Percentiles rank a stretch among this genome's conserved stretches.
Evolutionary conservation across 1,140 invertebrate species (phyloP).

Genomic region (Stegodyphus mimosarum): DNA sequence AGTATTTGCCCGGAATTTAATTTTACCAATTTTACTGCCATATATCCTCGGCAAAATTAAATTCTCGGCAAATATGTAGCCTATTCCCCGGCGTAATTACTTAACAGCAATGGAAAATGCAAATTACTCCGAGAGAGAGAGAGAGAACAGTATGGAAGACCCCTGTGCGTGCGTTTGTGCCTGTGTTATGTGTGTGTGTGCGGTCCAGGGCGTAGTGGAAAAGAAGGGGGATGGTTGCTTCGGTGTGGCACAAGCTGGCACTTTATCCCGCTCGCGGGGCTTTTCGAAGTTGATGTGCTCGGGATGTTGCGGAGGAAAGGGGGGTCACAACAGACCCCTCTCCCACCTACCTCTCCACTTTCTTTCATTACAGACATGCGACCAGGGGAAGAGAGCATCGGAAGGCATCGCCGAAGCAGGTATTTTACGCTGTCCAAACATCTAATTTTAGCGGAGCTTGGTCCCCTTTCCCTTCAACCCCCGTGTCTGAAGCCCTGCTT

Average conservation of each 20-base stretch:
- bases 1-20: conserved; percentile 61
- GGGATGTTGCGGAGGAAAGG: conserved; percentile 23
- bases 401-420: conserved; percentile 21
- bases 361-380: conserved; percentile 47
- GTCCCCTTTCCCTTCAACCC: conserved; percentile 1
- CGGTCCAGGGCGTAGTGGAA: background rate
- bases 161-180: background rate
- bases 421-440: conserved; percentile 61
- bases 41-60: conserved; percentile 62
- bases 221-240: background rate
- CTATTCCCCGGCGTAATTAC: conserved; percentile 61
- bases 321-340: background rate
- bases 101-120: conserved; percentile 62
- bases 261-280: conserved; percentile 41
- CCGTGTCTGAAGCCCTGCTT: conserved; percentile 19
- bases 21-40: conserved; percentile 62
- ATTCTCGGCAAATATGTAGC: conserved; percentile 62
- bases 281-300: conserved; percentile 42
- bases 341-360: conserved; percentile 21
- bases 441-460: conserved; percentile 57
- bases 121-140: conserved; percentile 49
- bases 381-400: background rate
- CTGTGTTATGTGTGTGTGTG: background rate
- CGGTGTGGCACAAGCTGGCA: conserved; percentile 42
- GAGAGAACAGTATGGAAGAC: background rate